Conservation (phyloP, 1,140 invertebrate species). For the Colletes latitarsis region DNA sequence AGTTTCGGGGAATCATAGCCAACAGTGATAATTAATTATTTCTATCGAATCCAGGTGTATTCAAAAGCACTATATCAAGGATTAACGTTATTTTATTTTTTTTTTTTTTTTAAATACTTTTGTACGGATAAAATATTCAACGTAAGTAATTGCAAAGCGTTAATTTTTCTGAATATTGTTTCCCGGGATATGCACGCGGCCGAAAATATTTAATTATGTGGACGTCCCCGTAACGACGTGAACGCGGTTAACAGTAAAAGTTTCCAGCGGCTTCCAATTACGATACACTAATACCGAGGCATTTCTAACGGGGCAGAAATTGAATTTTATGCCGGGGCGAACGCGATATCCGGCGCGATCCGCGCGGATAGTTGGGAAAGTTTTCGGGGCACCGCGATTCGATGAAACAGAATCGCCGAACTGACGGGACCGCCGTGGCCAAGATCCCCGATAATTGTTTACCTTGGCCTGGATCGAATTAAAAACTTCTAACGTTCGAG, state of each 20-base stretch:
- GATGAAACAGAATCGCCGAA: background rate
- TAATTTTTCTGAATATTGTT: too few species aligned
- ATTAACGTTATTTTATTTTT: too few species aligned
- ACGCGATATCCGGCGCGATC: constrained; percentile 48
- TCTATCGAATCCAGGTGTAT: background rate
- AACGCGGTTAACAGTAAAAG: constrained; percentile 27
- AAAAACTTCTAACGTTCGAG: constrained; percentile 10
- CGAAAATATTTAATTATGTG: constrained; percentile 46
- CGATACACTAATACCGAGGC: constrained; percentile 38
- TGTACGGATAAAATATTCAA: too few species aligned
- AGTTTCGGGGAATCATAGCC: too few species aligned
- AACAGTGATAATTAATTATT: background rate
- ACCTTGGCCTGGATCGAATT: background rate
- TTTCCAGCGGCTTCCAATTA: constrained; percentile 40
- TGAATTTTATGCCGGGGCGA: constrained; percentile 30
- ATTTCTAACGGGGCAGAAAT: constrained; percentile 40
- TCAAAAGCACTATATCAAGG: too few species aligned
- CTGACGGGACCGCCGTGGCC: background rate
- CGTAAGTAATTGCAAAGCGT: too few species aligned
- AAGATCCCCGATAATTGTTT: constrained; percentile 4
- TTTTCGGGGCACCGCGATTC: background rate
- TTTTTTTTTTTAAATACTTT: too few species aligned
- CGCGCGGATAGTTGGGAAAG: constrained; percentile 33
- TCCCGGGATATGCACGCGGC: constrained; percentile 2
- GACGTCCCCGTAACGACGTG: constrained; percentile 25